Base-by-base conservation (phyloP, 2,888 invertebrate species). In the Chrysina gloriosa region DNA sequence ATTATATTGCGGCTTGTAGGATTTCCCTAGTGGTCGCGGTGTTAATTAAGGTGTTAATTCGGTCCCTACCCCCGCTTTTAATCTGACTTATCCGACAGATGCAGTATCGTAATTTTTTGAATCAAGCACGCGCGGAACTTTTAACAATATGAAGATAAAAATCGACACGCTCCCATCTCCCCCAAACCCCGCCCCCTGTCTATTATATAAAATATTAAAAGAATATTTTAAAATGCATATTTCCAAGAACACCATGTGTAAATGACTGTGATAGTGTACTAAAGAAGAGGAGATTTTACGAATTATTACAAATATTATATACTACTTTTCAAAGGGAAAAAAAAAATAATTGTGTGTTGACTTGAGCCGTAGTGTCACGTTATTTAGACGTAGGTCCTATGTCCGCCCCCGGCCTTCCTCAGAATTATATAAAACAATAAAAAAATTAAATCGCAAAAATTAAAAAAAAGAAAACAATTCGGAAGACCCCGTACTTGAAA, bases 241-340 rank as follows among this genome's bases (percentile, higher is more conserved):
- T 56, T 56, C 56, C 56, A 56, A 56, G 78, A 79, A 81, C 81
- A 81, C 81, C 82, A 82, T 81, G 79, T 78, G 79, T 81, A 82
- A 81, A 81, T 83, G 81, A 83, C 83, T 84, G 83, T 84, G 83
- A 84, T 84, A 84, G 82, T 82, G 82, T 80, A 82, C 81, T 82
- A 82, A 83, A 83, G 82, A 82, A 78, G 78, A 79, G 72, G 64
- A 68, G 47, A 56, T 68, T 68, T 68, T 68, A 68, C 65, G 54
- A 65, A 68, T 65, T 68, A 63, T 67, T 63, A 66, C 56, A 45
- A 66, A 66, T 66, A 66, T 56, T 63, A 67, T 63, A 61, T 67
- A 63, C 67, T 63, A 47, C 67, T 63, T 63, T 52, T 50, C 50
- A 50, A 36, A 21, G 34, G 6, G 21, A 56, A 34, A 16, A 31